Percentiles rank a stretch among this genome's conserved stretches.
Evolutionary conservation across 2,113 vertebrate species (phyloP).

Genomic region (Ceyx melanurus): DNA sequence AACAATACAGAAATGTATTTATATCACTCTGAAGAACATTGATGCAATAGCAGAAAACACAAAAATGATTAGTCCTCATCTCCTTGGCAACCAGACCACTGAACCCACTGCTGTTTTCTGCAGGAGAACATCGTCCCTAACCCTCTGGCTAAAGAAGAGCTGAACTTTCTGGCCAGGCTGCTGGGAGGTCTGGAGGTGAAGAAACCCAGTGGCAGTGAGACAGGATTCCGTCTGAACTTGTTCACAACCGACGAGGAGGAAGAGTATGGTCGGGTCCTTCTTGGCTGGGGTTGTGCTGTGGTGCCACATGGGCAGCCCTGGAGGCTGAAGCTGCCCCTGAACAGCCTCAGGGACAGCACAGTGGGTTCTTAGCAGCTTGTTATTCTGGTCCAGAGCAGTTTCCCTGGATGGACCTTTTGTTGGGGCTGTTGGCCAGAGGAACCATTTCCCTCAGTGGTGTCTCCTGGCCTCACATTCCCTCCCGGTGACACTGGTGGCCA

Average conservation of each 20-base stretch:
- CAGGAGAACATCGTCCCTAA: constrained; percentile 90
- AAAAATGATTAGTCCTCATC: not conserved
- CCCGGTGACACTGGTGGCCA: not conserved
- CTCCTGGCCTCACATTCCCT: not conserved
- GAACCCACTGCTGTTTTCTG: not conserved
- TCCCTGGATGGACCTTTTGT: not conserved
- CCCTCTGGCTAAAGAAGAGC: constrained; percentile 94
- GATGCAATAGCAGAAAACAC: not conserved
- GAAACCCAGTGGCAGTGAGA: constrained; percentile 78
- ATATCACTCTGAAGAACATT: not conserved
- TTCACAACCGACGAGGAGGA: constrained; percentile 95
- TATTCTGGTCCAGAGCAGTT: not conserved
- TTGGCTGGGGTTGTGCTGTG: not conserved
- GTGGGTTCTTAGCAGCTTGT: not conserved
- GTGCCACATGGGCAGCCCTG: not conserved
- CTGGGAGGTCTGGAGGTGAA: constrained; percentile 89
- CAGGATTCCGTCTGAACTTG: constrained; percentile 89
- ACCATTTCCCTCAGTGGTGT: not conserved
- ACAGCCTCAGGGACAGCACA: not conserved
- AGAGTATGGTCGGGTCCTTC: constrained; percentile 78
- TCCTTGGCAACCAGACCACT: not conserved
- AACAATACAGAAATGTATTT: not conserved
- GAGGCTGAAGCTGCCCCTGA: not conserved
- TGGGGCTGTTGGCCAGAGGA: not conserved
- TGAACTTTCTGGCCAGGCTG: constrained; percentile 91